Conservation (phyloP, 1,140 invertebrate species). For the Sesamia nonagrioides region DNA sequence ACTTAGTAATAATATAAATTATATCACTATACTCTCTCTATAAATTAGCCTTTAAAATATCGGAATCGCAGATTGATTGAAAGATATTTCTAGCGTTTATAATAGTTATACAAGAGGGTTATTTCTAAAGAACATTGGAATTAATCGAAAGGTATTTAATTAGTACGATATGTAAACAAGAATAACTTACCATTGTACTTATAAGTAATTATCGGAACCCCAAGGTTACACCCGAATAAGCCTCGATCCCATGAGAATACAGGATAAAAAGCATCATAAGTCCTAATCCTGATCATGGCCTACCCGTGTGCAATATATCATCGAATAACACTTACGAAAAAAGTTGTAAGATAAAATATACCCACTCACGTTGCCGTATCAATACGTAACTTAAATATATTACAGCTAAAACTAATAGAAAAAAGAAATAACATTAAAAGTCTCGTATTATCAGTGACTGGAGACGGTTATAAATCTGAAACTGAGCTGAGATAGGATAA, state of each 20-base stretch:
- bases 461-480: conserved; percentile 43
- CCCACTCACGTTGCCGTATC: background rate
- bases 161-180: background rate
- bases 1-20: background rate
- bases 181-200: background rate
- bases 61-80: background rate
- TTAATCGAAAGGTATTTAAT: background rate
- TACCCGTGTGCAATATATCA: background rate
- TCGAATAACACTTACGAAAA: background rate
- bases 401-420: background rate
- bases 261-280: too few species aligned
- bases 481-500: conserved; percentile 41
- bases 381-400: background rate
- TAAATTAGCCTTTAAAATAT: too few species aligned
- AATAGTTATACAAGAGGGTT: too few species aligned
- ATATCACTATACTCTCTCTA: too few species aligned
- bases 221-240: too few species aligned
- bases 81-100: background rate
- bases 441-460: conserved; percentile 27
- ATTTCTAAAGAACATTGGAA: too few species aligned
- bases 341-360: background rate
- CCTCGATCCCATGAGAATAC: too few species aligned
- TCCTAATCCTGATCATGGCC: too few species aligned
- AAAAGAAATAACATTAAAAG: conserved; percentile 23
- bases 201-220: background rate